These are phyloP conservation scores for Zingel zingel DNA, from an alignment of 2,113 vertebrate genomes.

Conservation along the genomic window DNA sequence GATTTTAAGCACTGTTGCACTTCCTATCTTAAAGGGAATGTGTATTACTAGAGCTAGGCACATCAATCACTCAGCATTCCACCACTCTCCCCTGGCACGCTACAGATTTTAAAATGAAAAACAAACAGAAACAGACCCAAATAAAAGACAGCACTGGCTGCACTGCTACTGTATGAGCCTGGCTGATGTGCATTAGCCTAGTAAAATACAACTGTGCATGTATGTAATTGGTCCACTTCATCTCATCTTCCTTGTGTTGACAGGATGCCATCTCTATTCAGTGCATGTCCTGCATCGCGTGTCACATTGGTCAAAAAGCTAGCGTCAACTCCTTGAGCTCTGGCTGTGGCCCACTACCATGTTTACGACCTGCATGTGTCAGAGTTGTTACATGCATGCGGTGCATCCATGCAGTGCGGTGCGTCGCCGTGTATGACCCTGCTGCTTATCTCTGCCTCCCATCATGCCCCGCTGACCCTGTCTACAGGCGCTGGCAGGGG, in stretches of 20 bases:
- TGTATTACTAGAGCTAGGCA: slow-evolving; percentile 82
- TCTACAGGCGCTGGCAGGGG: slow-evolving; percentile 65
- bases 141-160: slow-evolving; percentile 51
- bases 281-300: slow-evolving; percentile 66
- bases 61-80: slow-evolving; percentile 84
- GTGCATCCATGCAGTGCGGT: slow-evolving; percentile 61
- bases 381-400: slow-evolving; percentile 60
- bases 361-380: slow-evolving; percentile 75
- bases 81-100: slow-evolving; percentile 68
- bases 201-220: slow-evolving; percentile 39
- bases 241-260: slow-evolving; percentile 67
- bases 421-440: slow-evolving; percentile 60
- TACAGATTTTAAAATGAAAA: slow-evolving; percentile 76
- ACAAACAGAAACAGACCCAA: slow-evolving; percentile 73
- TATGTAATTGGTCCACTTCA: slow-evolving; percentile 52
- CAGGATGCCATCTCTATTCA: slow-evolving; percentile 73
- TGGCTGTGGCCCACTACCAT: slow-evolving; percentile 58
- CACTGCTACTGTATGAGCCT: slow-evolving; percentile 7
- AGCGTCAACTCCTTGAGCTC: slow-evolving; percentile 76
- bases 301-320: slow-evolving; percentile 82
- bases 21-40: slow-evolving; percentile 85
- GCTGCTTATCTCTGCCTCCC: slow-evolving; percentile 81
- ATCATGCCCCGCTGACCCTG: slow-evolving; percentile 72
- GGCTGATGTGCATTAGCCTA: slow-evolving; percentile 6
- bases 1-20: slow-evolving; percentile 86